These are phyloP conservation scores for Monomorium pharaonis DNA, from an alignment of 1,140 invertebrate species.

Conservation along the genomic window DNA sequence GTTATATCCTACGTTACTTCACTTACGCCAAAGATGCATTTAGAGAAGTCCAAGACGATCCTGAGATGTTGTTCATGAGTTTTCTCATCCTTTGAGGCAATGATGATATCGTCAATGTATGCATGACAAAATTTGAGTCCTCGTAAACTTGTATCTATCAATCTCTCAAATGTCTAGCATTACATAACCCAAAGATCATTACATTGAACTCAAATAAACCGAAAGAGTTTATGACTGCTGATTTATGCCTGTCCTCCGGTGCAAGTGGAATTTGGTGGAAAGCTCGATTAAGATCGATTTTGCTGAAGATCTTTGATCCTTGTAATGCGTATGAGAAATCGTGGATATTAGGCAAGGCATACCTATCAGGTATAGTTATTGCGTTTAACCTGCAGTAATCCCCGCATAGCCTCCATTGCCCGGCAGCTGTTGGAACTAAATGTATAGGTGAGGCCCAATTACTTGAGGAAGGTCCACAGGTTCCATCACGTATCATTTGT, in stretches of 20 bases:
- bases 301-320: background rate
- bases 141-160: too few relatives aligned
- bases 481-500: too few relatives aligned
- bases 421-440: background rate
- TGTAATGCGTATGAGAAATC: background rate
- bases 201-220: too few relatives aligned
- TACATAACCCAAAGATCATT: too few relatives aligned
- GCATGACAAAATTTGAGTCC: too few relatives aligned
- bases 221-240: too few relatives aligned
- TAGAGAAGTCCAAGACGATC: background rate
- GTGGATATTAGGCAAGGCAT: background rate
- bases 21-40: background rate
- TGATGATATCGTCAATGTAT: background rate
- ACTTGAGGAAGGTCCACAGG: background rate
- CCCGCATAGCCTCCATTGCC: background rate
- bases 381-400: background rate
- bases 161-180: too few relatives aligned
- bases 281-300: background rate
- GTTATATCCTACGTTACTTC: background rate
- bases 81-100: background rate
- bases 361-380: background rate
- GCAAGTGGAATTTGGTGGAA: background rate
- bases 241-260: too few relatives aligned
- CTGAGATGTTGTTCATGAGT: background rate
- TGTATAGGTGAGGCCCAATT: background rate